These are phyloP conservation scores for Alectura lathami DNA, from an alignment of 2,113 vertebrate species.

Conservation along the genomic window DNA sequence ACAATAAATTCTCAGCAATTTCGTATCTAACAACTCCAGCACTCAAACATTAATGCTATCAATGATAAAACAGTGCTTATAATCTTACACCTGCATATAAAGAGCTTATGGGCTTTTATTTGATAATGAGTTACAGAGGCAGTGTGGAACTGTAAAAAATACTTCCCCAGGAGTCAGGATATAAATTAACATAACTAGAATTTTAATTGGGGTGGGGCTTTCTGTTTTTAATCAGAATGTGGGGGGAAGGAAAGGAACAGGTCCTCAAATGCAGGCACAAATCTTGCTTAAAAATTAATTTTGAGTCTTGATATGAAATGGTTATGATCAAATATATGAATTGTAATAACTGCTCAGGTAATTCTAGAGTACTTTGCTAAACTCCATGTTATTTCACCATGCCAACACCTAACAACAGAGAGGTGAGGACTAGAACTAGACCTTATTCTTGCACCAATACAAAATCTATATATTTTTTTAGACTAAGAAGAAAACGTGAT, in stretches of 20 bases:
- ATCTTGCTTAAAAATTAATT: neutral
- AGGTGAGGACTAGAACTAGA: neutral
- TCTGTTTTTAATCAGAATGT: neutral
- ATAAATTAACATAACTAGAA: neutral
- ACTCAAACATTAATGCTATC: constrained; percentile 27
- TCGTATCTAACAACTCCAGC: neutral
- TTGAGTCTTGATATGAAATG: neutral
- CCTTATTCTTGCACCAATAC: neutral
- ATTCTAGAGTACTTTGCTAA: neutral
- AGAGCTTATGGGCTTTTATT: constrained; percentile 47
- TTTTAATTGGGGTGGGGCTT: neutral
- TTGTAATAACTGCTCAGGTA: neutral
- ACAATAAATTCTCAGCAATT: constrained; percentile 27
- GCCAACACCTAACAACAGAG: neutral
- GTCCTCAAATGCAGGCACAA: neutral
- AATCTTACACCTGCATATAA: constrained; percentile 29
- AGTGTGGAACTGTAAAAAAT: neutral
- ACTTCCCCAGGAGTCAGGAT: neutral
- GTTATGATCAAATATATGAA: neutral
- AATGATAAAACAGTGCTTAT: constrained; percentile 33
- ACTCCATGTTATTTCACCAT: neutral
- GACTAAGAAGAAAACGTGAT: too few relatives aligned
- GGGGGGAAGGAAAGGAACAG: neutral
- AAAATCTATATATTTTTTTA: neutral
- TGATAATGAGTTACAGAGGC: constrained; percentile 8